Conservation (phyloP, 2,797 vertebrate species). For the Arnoldichthys spilopterus region DNA sequence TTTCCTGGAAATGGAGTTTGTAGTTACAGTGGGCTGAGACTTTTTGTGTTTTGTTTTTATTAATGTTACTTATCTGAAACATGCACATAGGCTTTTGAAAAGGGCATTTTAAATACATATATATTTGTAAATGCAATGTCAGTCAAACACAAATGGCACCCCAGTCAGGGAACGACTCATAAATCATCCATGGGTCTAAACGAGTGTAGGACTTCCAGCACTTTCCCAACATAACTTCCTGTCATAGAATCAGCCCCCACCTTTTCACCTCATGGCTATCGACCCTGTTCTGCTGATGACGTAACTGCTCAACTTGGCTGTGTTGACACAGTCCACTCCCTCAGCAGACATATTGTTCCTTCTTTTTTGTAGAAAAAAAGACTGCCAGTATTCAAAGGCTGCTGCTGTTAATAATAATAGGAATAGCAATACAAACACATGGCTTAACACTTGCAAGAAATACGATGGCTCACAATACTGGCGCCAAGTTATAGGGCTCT, state of each 20-base stretch:
- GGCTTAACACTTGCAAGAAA: constrained; percentile 34
- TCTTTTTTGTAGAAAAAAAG: background rate
- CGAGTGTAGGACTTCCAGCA: constrained; percentile 14
- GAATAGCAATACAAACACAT: constrained; percentile 37
- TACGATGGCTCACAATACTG: constrained; percentile 39
- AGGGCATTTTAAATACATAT: no score
- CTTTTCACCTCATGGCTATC: background rate
- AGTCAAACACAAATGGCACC: no score
- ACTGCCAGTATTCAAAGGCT: constrained; percentile 4
- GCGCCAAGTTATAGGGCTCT: constrained; percentile 27
- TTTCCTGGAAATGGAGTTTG: no score
- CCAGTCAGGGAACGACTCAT: background rate
- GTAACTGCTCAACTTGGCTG: constrained; percentile 3
- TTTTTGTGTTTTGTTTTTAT: no score
- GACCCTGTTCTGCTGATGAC: constrained; percentile 15
- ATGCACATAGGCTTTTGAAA: no score
- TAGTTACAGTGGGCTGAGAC: no score
- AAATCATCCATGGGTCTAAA: background rate
- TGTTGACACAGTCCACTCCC: constrained; percentile 51
- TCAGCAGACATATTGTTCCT: constrained; percentile 43
- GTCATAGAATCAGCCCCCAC: background rate
- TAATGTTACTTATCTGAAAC: no score
- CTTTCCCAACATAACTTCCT: background rate
- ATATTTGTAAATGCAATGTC: no score
- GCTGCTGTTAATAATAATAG: constrained; percentile 36